These are phyloP conservation scores for Thelohanellus kitauei DNA, from an alignment of 30 jellyfish, hydroid and myxozoan genomes.

Conservation along the genomic window DNA sequence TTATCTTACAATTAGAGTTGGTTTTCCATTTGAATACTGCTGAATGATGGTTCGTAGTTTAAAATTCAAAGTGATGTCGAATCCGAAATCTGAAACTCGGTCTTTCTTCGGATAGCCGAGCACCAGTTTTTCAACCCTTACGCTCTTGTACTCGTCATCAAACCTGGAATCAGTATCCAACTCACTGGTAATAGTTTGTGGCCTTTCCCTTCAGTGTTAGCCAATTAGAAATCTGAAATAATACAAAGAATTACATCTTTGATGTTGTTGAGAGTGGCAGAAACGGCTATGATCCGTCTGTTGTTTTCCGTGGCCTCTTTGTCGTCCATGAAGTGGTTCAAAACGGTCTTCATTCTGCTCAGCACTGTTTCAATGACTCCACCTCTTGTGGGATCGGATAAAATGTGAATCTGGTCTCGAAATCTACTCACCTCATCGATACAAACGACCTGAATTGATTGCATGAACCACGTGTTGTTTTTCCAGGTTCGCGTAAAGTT, in stretches of 20 bases:
- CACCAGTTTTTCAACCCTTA: conserved; percentile 26
- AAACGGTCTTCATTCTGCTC: conserved; percentile 85
- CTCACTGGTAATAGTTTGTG: conserved; percentile 13
- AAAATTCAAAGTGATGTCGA: conserved; percentile 52
- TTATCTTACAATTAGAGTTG: conserved; percentile 56
- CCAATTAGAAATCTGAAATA: conserved; percentile 29
- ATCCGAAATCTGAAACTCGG: conserved; percentile 35
- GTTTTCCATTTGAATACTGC: conserved; percentile 66
- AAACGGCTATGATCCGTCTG: conserved; percentile 41
- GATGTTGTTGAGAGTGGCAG: conserved; percentile 71
- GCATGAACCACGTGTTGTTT: conserved; percentile 39
- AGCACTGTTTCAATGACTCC: conserved; percentile 90
- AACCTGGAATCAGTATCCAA: conserved; percentile 14
- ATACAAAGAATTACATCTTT: conserved; percentile 24
- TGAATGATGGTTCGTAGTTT: conserved; percentile 43
- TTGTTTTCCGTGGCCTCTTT: neutral
- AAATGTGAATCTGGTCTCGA: conserved; percentile 22
- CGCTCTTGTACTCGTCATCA: conserved; percentile 80
- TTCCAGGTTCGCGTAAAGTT: conserved; percentile 86
- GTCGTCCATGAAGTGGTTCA: conserved; percentile 19
- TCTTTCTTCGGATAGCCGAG: conserved; percentile 63
- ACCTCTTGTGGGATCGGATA: conserved; percentile 44
- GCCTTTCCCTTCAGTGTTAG: conserved; percentile 11
- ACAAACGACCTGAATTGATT: conserved; percentile 27
- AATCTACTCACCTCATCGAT: conserved; percentile 44